Evolutionary conservation across 2,113 vertebrate species (phyloP).

Genomic region (Ia io): DNA sequence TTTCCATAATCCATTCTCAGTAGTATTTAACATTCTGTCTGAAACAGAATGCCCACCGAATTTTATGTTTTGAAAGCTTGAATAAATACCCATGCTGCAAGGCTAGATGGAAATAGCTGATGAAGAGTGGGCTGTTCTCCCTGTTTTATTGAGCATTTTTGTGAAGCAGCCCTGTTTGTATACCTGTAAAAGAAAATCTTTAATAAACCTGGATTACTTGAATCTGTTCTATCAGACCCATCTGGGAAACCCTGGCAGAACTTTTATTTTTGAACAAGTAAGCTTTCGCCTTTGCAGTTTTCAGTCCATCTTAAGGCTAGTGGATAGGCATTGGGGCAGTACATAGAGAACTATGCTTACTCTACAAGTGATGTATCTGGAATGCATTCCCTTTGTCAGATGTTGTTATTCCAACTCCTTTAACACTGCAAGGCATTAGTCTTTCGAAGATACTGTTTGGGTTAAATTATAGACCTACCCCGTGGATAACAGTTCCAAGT

Average conservation of each 20-base stretch:
- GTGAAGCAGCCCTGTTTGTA: not conserved
- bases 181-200: not conserved
- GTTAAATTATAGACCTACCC: not conserved
- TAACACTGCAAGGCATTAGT: not conserved
- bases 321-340: not conserved
- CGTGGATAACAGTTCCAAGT: not conserved
- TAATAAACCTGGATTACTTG: not conserved
- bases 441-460: not conserved
- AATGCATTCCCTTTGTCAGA: not conserved
- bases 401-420: not conserved
- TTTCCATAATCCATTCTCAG: not conserved
- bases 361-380: not conserved
- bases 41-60: not conserved
- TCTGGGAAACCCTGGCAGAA: not conserved
- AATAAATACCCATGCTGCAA: not conserved
- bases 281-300: not conserved
- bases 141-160: not conserved
- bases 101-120: not conserved
- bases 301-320: not conserved
- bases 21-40: not conserved
- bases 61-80: constrained; percentile 27
- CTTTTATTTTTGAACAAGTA: not conserved
- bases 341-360: not conserved
- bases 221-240: not conserved
- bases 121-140: not conserved